A percentile compares a stretch with the other conserved stretches of the same genome.
phyloP scores from a whole-genome alignment of 2,797 vertebrate species.

The Holocentrus rufus region DNA sequence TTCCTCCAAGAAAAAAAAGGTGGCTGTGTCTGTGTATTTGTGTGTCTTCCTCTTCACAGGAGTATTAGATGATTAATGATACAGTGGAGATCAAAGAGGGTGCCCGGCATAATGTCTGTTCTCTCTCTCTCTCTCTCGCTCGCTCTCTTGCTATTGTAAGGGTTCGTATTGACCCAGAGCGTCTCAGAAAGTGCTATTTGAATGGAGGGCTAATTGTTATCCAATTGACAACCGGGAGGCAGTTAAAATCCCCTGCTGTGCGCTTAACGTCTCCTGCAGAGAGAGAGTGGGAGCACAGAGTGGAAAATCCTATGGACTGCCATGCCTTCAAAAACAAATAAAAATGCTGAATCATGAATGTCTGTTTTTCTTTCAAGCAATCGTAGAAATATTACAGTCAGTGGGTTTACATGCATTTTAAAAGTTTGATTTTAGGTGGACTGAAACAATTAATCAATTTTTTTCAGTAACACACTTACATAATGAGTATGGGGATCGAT shows the following conservation, averaged over 20 bases:
- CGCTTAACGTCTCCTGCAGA: neutral
- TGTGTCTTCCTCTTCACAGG: neutral
- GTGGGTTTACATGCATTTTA: no score
- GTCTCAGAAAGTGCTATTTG: constrained; percentile 3
- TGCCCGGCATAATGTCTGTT: neutral
- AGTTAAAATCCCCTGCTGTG: constrained; percentile 5
- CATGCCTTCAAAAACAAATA: neutral
- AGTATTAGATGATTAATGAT: constrained; percentile 37
- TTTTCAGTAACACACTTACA: no score
- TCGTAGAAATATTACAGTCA: neutral
- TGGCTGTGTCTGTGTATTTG: neutral
- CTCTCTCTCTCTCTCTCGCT: constrained; percentile 1
- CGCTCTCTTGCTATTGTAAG: neutral
- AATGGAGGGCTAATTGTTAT: constrained; percentile 32
- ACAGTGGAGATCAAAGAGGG: constrained; percentile 18
- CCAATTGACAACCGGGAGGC: constrained; percentile 15
- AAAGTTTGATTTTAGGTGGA: no score
- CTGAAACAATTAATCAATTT: no score
- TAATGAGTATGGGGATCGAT: no score
- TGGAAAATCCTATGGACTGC: neutral
- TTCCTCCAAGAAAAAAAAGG: constrained; percentile 3
- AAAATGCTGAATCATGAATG: neutral
- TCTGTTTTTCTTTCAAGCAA: neutral
- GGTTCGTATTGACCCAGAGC: constrained; percentile 11
- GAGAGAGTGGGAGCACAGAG: neutral